Base-by-base conservation (phyloP, 2,797 vertebrate species). In the Myotis vivesi region DNA sequence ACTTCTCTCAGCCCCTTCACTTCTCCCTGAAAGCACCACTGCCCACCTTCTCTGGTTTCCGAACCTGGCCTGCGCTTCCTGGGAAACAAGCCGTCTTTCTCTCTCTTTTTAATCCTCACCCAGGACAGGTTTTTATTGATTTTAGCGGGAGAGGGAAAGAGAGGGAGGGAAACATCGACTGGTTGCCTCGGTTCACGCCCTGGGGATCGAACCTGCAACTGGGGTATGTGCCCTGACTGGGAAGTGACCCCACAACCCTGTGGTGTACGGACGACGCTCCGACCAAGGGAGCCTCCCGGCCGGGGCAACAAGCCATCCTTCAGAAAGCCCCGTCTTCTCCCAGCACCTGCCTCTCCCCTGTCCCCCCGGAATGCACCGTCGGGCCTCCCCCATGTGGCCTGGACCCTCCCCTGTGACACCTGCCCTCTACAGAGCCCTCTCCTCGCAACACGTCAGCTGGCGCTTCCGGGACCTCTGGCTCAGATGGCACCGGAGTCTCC, bases 381-480 rank as follows among this genome's bases (percentile, higher is more conserved):
- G 73, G 25, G 5, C 66, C 30, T n/a, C 53, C 28, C 30, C 7
- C 3, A 1, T 0, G 5, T 0, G 57, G 55, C 8, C 28, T 22
- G 15, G 16, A 15, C 49, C 25, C n/a, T 28, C 9, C 1, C 13
- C 23, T 38, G 2, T 20, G 16, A 23, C 41, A 49, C 30, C 33
- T 9, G 15, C 46, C n/a, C 68, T 62, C 51, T 11, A 19, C 23
- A 49, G 64, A 20, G 19, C 22, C 19, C 28, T 41, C 30, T 88
- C 51, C 38, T 92, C 55, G 6, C 20, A 25, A 30, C 13, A 84
- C 8, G 0, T 3, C 5, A 12, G 8, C 46, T 17, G 19, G 10
- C 0, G 16, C 49, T 68, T 77, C 7, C 59, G 38, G 30, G 66
- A 30, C 59, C 64, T 66, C 69, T 33, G 28, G 59, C 33, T 75